Base-by-base conservation (phyloP, 1,140 invertebrate species). In the Adoxophyes honmai region DNA sequence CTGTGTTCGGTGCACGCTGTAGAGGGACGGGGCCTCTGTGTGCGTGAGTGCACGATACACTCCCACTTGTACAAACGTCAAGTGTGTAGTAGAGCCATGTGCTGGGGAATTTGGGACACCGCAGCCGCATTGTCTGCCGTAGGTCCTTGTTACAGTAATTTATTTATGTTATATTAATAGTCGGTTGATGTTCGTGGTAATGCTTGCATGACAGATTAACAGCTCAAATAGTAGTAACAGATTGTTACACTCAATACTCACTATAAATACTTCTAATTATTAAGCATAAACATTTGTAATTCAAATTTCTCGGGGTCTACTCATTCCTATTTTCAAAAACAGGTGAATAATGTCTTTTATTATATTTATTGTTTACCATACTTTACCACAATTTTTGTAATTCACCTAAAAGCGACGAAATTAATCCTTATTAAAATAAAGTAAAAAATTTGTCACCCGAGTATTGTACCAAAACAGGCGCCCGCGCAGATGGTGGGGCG, bases 21-120 rank as follows among this genome's bases (percentile, higher is more conserved):
- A 64, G 75, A 78, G 74, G 73, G 64, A 68, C 59, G 36, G 51
- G n/a, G n/a, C 66, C 21, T 16, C 14, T 76, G 81, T 87, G 80
- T 84, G 76, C 34, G 85, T 85, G 82, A 81, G 78, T 81, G 81
- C 84, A 77, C 76, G 68, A 64, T 70, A 71, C 65, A 86, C 81
- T 73, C 78, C 81, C 76, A 81, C 75, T 35, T 79, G 71, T 71
- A 61, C 58, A 65, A 74, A 75, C 81, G 78, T 83, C 73, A 68
- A 60, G 54, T 42, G 55, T 64, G 61, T 80, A 75, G 72, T 64
- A 68, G 60, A 61, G 62, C 69, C 75, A 76, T 64, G 61, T 48
- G 21, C 13, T n/a, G 37, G 28, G 42, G 28, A 48, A 48, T 48
- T 48, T 48, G 18, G 16, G 16, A 48, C 42, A 48, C 11, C n/a